These are phyloP conservation scores for Gastrophysa polygoni DNA, from an alignment of 2,888 invertebrate genomes.

Conservation along the genomic window DNA sequence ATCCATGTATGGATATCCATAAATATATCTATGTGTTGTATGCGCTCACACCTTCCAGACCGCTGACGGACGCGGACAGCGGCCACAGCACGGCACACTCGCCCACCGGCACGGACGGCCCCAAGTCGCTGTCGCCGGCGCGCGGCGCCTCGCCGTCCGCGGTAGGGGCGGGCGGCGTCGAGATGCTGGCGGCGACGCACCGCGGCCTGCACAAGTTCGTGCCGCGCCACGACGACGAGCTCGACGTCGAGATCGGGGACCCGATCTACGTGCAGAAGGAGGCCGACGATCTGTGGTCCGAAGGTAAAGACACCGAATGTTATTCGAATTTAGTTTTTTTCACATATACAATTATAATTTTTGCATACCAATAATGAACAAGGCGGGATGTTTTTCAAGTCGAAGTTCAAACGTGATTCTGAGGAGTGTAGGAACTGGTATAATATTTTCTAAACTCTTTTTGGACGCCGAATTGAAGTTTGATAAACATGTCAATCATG, in stretches of 20 bases:
- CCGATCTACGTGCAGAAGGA: conserved; percentile 96
- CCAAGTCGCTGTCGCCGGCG: conserved; percentile 79
- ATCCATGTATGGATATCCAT: no score
- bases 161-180: conserved; percentile 68
- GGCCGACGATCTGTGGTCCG: conserved; percentile 97
- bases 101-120: conserved; percentile 75
- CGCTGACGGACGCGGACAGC: conserved; percentile 83
- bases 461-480: no score
- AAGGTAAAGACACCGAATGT: conserved; percentile 67
- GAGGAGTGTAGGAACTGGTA: no score
- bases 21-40: no score
- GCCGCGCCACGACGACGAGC: conserved; percentile 93
- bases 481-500: no score
- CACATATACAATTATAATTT: no score
- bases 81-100: conserved; percentile 93
- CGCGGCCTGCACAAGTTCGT: conserved; percentile 95
- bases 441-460: no score
- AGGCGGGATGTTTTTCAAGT: no score
- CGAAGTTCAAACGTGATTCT: no score
- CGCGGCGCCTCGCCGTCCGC: conserved; percentile 68
- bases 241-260: conserved; percentile 96
- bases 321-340: no score
- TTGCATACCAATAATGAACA: no score
- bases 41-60: conserved; percentile 57
- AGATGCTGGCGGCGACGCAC: conserved; percentile 86